Percentiles rank a stretch among this genome's conserved stretches.
These are phyloP conservation scores for Lasioglossum lativentre DNA, from an alignment of 2,888 invertebrate species.

Conservation along the genomic window DNA sequence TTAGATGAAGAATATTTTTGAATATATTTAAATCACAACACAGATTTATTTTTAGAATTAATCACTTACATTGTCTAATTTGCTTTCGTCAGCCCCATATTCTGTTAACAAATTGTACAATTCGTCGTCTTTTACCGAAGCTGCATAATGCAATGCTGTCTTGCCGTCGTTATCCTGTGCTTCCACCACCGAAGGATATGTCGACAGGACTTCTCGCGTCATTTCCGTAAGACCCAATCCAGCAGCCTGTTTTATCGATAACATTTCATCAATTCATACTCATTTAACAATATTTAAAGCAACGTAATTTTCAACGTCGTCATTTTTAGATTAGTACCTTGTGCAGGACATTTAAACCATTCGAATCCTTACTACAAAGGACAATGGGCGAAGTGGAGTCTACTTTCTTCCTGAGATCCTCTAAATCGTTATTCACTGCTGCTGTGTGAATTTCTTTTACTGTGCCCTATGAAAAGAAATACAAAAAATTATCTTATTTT, in stretches of 20 bases:
- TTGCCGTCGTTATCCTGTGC: slow-evolving; percentile 93
- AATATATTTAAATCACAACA: no score
- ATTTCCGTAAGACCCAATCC: slow-evolving; percentile 92
- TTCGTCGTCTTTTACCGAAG: slow-evolving; percentile 91
- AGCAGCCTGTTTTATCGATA: slow-evolving; percentile 88
- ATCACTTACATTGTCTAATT: slow-evolving; percentile 91
- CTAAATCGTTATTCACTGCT: slow-evolving; percentile 91
- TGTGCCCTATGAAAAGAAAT: slow-evolving; percentile 87
- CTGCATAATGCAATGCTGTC: slow-evolving; percentile 95
- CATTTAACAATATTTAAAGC: background rate
- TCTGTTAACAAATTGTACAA: slow-evolving; percentile 92
- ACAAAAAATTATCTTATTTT: background rate
- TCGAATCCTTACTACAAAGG: slow-evolving; percentile 90
- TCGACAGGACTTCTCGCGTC: slow-evolving; percentile 89
- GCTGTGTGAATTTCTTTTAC: slow-evolving; percentile 93
- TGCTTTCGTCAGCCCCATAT: slow-evolving; percentile 93
- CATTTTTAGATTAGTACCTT: slow-evolving; percentile 86
- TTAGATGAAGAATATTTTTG: no score
- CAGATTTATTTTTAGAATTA: no score
- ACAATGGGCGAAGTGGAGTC: slow-evolving; percentile 90
- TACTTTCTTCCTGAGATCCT: slow-evolving; percentile 88
- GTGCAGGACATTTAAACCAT: slow-evolving; percentile 94
- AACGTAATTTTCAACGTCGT: background rate
- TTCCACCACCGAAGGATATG: slow-evolving; percentile 89
- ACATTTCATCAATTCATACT: background rate